These are phyloP conservation scores for Cryptocephalus primarius DNA, from an alignment of 2,888 invertebrate species.

Conservation along the genomic window DNA sequence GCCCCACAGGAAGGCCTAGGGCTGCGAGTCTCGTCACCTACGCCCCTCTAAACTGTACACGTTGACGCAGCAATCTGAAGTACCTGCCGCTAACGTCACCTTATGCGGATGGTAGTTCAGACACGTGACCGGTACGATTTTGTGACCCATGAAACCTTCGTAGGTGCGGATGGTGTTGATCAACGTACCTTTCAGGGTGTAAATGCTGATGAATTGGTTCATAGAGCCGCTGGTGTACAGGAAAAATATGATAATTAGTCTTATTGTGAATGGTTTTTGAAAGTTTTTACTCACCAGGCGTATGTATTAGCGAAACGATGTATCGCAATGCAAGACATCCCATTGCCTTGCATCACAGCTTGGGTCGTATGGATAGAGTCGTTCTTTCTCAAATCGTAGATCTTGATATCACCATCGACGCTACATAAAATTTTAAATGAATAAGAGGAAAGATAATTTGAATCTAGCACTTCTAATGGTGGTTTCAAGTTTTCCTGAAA, in stretches of 20 bases:
- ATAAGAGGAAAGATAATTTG: neutral
- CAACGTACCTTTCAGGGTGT: constrained; percentile 58
- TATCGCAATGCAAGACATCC: constrained; percentile 73
- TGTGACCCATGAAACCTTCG: constrained; percentile 83
- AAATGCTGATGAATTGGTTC: constrained; percentile 69
- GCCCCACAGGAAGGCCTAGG: constrained; percentile 34
- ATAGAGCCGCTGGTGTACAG: constrained; percentile 52
- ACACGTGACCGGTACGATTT: constrained; percentile 80
- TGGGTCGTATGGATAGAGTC: constrained; percentile 48
- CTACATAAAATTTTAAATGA: constrained; percentile 35
- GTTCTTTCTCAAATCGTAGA: constrained; percentile 58
- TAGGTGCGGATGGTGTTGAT: constrained; percentile 78
- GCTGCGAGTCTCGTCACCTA: constrained; percentile 52
- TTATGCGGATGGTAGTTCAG: constrained; percentile 84
- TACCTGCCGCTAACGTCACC: constrained; percentile 75
- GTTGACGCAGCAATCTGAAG: constrained; percentile 73
- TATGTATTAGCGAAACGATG: constrained; percentile 72
- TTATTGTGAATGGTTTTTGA: neutral
- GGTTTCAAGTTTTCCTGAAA: neutral
- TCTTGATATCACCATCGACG: constrained; percentile 62
- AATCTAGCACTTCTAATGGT: neutral
- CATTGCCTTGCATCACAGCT: constrained; percentile 52
- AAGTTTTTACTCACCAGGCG: constrained; percentile 56
- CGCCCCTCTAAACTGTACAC: constrained; percentile 64
- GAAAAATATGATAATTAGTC: neutral